Evolutionary conservation across 2,888 invertebrate genomes (phyloP).

Genomic region (Melanotus villosus): DNA sequence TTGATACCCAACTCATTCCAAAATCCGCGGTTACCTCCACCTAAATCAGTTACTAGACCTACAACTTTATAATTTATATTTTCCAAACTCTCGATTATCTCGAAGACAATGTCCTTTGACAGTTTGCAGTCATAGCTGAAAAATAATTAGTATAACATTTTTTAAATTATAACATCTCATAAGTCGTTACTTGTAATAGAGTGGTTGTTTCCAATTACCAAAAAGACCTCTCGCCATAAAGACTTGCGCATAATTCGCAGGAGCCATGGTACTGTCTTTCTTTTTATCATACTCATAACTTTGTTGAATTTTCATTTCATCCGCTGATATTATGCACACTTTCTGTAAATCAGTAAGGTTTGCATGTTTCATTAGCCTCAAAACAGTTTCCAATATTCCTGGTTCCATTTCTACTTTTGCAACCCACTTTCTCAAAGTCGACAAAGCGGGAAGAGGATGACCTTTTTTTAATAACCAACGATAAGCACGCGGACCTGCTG

Average conservation of each 20-base stretch:
- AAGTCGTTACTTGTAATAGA: conserved; percentile 51
- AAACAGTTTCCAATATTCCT: conserved; percentile 48
- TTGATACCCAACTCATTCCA: not conserved
- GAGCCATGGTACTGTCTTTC: conserved; percentile 47
- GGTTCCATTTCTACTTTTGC: conserved; percentile 40
- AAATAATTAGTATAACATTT: not conserved
- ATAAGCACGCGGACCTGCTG: conserved; percentile 43
- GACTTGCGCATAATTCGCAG: conserved; percentile 47
- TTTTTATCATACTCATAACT: conserved; percentile 47
- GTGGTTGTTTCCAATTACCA: conserved; percentile 53
- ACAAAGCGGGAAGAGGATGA: conserved; percentile 42
- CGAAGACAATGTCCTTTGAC: conserved; percentile 49
- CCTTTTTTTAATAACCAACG: conserved; percentile 30
- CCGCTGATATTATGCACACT: conserved; percentile 48
- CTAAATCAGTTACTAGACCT: not conserved
- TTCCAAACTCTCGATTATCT: conserved; percentile 34
- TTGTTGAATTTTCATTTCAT: conserved; percentile 52
- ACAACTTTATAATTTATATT: conserved; percentile 19
- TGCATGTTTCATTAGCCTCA: conserved; percentile 47
- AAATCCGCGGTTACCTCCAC: not conserved
- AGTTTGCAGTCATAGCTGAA: conserved; percentile 48
- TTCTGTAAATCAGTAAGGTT: conserved; percentile 25
- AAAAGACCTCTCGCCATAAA: conserved; percentile 50
- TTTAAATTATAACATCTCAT: not conserved
- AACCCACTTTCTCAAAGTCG: conserved; percentile 44